Base-by-base conservation (phyloP, 2,888 invertebrate genomes). In the Erpobdella octoculata region DNA sequence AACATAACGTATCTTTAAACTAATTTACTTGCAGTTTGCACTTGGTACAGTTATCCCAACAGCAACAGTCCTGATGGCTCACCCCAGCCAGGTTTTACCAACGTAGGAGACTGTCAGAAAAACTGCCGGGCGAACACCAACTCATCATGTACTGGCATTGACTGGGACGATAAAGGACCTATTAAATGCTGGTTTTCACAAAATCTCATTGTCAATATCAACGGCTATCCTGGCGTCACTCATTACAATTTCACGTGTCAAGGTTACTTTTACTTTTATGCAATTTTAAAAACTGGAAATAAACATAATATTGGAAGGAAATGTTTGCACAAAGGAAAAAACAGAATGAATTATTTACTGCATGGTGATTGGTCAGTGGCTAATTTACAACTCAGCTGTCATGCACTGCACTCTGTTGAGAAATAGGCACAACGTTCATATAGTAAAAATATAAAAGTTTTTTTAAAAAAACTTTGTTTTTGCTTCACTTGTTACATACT, bases 151-250 rank as follows among this genome's bases (percentile, higher is more conserved):
- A 62, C 21, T 33, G 62, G 33, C 31, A 62, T 62, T 35, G 62
- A 62, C 33, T 62, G 62, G 62, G 62, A 62, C n/a, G 9, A 28
- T n/a, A 3, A 31, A 5, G 35, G 35, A 33, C 2, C 33, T 62
- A 9, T 35, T 35, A 69, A 69, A 25, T 69, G 69, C 28, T 69
- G 69, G 69, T 58, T 58, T 33, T 69, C 69, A 31, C 38, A 35
- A 31, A 41, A 6, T 36, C 35, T 58, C 53, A 31, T 58, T 46
- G 5, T 28, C 58, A 46, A 48, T 35, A 41, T 68, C 53, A 31
- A 53, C 58, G 33, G 36, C 28, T 69, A n/a, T 33, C n/a, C 33
- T n/a, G 69, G 69, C 15, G 58, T 69, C 18, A 35, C 69, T 33
- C 69, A 69, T 46, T 58, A n/a, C 58, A 33, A 31, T 3, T 53